Evolutionary conservation across 2,797 vertebrate genomes (phyloP), one percentile per base, ranked within the genome.

Genomic region (Spondyliosoma cantharus): DNA sequence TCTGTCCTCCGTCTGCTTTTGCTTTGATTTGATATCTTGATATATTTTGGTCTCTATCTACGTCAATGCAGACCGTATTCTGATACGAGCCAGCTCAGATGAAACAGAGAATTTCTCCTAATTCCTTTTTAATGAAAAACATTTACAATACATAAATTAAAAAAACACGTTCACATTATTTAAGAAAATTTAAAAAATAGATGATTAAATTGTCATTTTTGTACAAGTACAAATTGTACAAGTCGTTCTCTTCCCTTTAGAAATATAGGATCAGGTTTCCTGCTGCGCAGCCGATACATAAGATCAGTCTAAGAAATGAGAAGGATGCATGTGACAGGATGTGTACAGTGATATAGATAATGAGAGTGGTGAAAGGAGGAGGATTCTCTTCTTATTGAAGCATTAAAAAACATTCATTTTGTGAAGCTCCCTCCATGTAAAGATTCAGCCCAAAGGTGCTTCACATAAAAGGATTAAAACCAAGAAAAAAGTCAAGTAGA

Each of bases 401-500:
- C 37, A 13, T 25, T 3, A 58, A 37, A 27, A 69, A 52, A 14
- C 1, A 22, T 7, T 11, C 1, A 16, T 54, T 46, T 48, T 48
- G 5, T 27, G 37, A 20, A 53, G n/a, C 1, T 5, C 15, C 0
- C 3, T 22, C 58, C 24, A 49, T 29, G 6, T 19, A 19, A 16
- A 70, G n/a, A 43, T 43, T 24, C 20, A 42, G 7, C 22, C 27
- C 29, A 27, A 13, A 72, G 60, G 48, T 59, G 16, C 19, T 52
- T 62, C 25, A 68, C 32, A 32, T 52, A 3, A 37, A 83, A 50
- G 43, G n/a, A 57, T 46, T 56, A n/a, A 49, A 62, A 69, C 7
- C 3, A 65, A 57, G 15, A 59, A 27, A 43, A 29, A 29, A 59
- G n/a, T 56, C 2, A 60, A 53, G 37, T 24, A 29, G 46, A 58